phyloP scores from a whole-genome alignment of 2,113 vertebrate genomes.

The Ascaphus truei region DNA sequence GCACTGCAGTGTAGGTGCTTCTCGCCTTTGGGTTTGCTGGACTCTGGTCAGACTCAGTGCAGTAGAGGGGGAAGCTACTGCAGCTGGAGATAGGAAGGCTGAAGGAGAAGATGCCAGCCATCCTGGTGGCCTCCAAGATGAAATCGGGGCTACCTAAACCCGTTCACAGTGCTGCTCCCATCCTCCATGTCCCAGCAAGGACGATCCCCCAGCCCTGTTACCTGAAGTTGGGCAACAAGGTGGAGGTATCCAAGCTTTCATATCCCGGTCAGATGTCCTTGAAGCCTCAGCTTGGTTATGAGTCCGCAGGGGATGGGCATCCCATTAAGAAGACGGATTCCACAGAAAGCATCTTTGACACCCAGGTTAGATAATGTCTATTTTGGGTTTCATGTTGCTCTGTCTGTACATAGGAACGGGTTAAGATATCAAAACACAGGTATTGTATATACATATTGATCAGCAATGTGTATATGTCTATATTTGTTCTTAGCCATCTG shows the following conservation, averaged over 20 bases:
- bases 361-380: conserved; percentile 78
- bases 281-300: conserved; percentile 65
- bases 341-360: conserved; percentile 69
- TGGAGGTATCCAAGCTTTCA: conserved; percentile 70
- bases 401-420: neutral
- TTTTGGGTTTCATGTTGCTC: neutral
- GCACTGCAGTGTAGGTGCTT: neutral
- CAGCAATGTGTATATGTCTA: no score
- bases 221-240: conserved; percentile 73
- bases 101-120: conserved; percentile 89
- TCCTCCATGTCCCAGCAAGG: conserved; percentile 77
- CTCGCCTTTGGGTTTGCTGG: neutral
- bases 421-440: no score
- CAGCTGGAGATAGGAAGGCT: conserved; percentile 62
- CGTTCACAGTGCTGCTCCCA: conserved; percentile 87
- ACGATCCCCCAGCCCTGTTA: conserved; percentile 74
- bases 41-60: conserved; percentile 8
- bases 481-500: no score
- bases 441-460: no score
- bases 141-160: conserved; percentile 97
- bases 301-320: conserved; percentile 55
- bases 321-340: conserved; percentile 53
- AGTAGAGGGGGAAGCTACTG: conserved; percentile 42
- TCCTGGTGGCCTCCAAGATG: conserved; percentile 93
- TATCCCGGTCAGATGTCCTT: conserved; percentile 72